phyloP scores from a whole-genome alignment of 2,888 invertebrate genomes.

The Eurytoma adleriae region DNA sequence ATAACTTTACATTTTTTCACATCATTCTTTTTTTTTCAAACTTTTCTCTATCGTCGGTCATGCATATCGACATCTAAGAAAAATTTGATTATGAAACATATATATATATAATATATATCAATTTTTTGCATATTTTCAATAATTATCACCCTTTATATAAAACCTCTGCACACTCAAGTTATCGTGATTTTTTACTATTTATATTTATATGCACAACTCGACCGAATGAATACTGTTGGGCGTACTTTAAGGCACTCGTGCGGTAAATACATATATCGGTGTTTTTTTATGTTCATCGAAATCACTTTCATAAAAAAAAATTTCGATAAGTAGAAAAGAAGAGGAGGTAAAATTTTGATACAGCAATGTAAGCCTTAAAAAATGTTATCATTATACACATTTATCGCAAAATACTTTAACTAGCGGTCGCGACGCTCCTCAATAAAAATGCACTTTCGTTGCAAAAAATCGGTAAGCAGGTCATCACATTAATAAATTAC shows the following conservation, averaged over 20 bases:
- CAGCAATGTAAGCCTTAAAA: conserved; percentile 18
- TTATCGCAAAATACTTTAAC: conserved; percentile 48
- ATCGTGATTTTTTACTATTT: conserved; percentile 54
- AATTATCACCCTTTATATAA: conserved; percentile 47
- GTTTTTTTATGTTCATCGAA: conserved; percentile 36
- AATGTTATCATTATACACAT: conserved; percentile 33
- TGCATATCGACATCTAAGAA: conserved; percentile 42
- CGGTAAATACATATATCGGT: conserved; percentile 64
- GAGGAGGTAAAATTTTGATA: conserved; percentile 45
- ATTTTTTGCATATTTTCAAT: conserved; percentile 31
- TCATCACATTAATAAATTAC: conserved; percentile 45
- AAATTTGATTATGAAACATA: conserved; percentile 35
- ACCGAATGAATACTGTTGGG: conserved; percentile 63
- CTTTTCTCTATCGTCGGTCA: conserved; percentile 21
- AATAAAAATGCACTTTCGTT: conserved; percentile 36
- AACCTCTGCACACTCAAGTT: conserved; percentile 48
- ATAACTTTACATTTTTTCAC: conserved; percentile 33
- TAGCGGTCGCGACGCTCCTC: not conserved
- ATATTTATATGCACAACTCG: conserved; percentile 57
- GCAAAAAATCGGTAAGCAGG: conserved; percentile 10
- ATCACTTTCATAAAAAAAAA: conserved; percentile 35
- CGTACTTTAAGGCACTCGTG: conserved; percentile 74
- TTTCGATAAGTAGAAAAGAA: conserved; percentile 40
- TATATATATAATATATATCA: conserved; percentile 42
- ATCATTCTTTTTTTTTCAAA: conserved; percentile 7